Evolutionary conservation across 2,113 vertebrate species (phyloP), one percentile per base, ranked within the genome.

Genomic region (Fukomys damarensis): DNA sequence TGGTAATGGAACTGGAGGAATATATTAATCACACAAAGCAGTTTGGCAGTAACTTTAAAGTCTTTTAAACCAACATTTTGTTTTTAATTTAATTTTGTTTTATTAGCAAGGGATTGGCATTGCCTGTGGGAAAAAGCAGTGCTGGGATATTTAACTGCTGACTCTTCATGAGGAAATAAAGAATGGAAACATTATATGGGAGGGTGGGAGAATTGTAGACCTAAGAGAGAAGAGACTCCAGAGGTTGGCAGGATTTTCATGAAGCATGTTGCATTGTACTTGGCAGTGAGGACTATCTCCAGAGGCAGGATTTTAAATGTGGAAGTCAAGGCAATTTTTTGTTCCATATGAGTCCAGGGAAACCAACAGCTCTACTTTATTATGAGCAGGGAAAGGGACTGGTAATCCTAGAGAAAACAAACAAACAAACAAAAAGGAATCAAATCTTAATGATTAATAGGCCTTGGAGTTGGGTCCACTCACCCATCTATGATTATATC

Each of bases 361-460:
- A 98, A 98, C 99, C 99, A 99, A 86, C 98, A 99, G 14, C 95
- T 98, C 99, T 99, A 99, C 93, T 99, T 98, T 54, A 66, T 17
- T 46, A 35, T 61, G 35, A 6, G 16, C 35, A 14, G 5, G 59
- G 22, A 35, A 14, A 38, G 63, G 32, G 32, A 24, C 76, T 91
- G 79, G 61, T 8, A 83, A 68, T n/a, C 13, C 85, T 96, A 72
- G 46, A 92, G 86, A 54, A 96, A 80, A 83, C 94, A 19, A 95
- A n/a, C n/a, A n/a, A n/a, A n/a, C n/a, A n/a, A n/a, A n/a, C n/a
- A n/a, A 91, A 97, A 22, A 20, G 54, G 80, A 26, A 87, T 86
- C 52, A 97, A 77, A 49, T 92, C 14, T 91, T 94, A 72, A 79
- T 81, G 38, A 56, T 91, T 72, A 76, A 61, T 41, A 86, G 16